These are phyloP conservation scores for Calameuta filiformis DNA, from an alignment of 2,888 invertebrate species.

Conservation along the genomic window DNA sequence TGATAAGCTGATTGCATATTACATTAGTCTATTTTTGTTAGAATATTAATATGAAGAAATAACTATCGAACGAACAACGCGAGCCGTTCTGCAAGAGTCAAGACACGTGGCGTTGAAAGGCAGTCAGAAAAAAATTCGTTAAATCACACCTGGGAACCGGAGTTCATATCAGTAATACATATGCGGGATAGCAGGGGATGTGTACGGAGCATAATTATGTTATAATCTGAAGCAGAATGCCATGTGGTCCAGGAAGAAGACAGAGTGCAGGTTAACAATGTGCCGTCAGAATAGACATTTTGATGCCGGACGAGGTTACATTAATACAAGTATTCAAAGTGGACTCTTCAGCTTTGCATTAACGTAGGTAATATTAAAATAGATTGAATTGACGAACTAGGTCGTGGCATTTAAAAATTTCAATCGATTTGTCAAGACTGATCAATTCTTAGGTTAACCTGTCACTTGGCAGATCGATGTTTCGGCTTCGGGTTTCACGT, in stretches of 20 bases:
- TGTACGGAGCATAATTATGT: neutral
- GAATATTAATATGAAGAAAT: neutral
- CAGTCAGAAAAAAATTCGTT: neutral
- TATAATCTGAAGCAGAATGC: neutral
- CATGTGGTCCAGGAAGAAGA: neutral
- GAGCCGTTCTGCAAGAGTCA: neutral
- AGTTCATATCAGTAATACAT: neutral
- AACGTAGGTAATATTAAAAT: neutral
- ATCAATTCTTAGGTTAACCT: constrained; percentile 28
- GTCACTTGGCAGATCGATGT: constrained; percentile 29
- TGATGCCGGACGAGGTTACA: neutral
- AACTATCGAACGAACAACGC: neutral
- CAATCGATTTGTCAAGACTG: neutral
- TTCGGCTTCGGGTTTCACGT: constrained; percentile 17
- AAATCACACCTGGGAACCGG: neutral
- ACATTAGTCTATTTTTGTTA: neutral
- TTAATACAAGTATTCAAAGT: neutral
- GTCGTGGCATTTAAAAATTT: neutral
- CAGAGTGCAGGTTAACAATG: neutral
- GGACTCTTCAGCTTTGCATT: neutral
- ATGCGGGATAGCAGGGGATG: neutral
- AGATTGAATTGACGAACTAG: neutral
- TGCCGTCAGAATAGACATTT: neutral
- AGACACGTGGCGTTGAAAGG: neutral
- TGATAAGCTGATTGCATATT: neutral